Base-by-base conservation (phyloP, 1,140 invertebrate species). In the Bombus superbus region DNA sequence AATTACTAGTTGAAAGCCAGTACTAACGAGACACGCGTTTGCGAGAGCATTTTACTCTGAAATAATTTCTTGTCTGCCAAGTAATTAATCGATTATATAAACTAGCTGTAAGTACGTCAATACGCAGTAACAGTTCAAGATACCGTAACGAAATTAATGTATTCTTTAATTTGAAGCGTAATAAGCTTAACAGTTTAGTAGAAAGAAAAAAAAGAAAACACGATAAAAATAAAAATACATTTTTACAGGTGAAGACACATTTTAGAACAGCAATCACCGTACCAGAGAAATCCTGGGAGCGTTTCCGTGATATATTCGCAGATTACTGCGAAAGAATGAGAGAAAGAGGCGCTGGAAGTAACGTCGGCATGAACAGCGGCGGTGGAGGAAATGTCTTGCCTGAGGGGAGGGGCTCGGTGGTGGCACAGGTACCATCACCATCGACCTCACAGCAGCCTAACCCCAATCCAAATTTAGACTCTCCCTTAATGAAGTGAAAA, bases 231-330 rank as follows among this genome's bases (percentile, higher is more conserved):
- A 10, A 18, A 3, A n/a, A 66, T 53, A 22, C 35, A 79, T 90
- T 86, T 85, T 95, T 94, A 13, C 94, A 99, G 98, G 99, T 99
- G 87, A 99, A 99, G 95, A 98, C 98, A 92, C 99, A 99, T 96
- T 99, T 99, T 96, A 98, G 99, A 95, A 99, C 98, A 92, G 98
- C 99, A 89, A 99, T 99, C 94, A 99, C 99, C 90, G 98, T 99
- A 94, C 99, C 99, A 89, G 99, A 99, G 95, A 98, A 99, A 95
- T 99, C 98, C 89, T 99, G 99, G 99, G 97, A 97, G 84, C 97
- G 98, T 91, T 99, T 99, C 96, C 97, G 98, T 90, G 99, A 99
- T 96, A 98, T 99, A 93, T 97, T 99, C 93, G 97, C 97, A 90
- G 98, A 99, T 94, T 99, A 99, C 95, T 98, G 98, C 95, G 98